These are phyloP conservation scores for Nesoenas mayeri DNA, from an alignment of 2,113 vertebrate genomes.

Conservation along the genomic window DNA sequence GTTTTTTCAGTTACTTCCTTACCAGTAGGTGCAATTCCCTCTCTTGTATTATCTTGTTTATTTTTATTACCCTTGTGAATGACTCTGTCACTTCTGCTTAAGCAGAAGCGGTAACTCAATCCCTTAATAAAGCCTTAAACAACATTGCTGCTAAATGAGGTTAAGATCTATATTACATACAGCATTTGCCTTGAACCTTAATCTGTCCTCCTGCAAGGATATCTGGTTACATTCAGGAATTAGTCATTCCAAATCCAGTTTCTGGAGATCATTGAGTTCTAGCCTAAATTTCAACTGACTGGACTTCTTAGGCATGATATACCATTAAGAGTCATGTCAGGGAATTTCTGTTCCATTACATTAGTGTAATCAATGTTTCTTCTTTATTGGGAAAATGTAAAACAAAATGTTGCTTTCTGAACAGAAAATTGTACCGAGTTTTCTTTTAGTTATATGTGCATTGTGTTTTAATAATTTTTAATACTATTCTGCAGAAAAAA, in stretches of 20 bases:
- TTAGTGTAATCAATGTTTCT: background rate
- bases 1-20: slow-evolving; percentile 18
- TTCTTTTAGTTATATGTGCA: background rate
- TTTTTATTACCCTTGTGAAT: slow-evolving; percentile 48
- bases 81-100: slow-evolving; percentile 36
- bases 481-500: background rate
- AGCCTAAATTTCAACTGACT: slow-evolving; percentile 22
- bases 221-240: slow-evolving; percentile 12
- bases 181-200: slow-evolving; percentile 33
- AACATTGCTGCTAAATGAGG: slow-evolving; percentile 28
- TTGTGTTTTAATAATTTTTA: background rate
- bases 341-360: background rate
- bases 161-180: slow-evolving; percentile 19
- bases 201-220: background rate
- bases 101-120: background rate
- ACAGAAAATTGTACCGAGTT: background rate
- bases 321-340: background rate
- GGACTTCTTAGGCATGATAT: background rate
- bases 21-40: slow-evolving; percentile 2
- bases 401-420: background rate
- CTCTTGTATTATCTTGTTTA: slow-evolving; percentile 39
- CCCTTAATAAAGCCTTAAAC: slow-evolving; percentile 26
- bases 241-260: slow-evolving; percentile 24
- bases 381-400: background rate
- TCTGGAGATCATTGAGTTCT: slow-evolving; percentile 19